Conservation (phyloP, 2,113 vertebrate species). For the Oncorhynchus keta region DNA sequence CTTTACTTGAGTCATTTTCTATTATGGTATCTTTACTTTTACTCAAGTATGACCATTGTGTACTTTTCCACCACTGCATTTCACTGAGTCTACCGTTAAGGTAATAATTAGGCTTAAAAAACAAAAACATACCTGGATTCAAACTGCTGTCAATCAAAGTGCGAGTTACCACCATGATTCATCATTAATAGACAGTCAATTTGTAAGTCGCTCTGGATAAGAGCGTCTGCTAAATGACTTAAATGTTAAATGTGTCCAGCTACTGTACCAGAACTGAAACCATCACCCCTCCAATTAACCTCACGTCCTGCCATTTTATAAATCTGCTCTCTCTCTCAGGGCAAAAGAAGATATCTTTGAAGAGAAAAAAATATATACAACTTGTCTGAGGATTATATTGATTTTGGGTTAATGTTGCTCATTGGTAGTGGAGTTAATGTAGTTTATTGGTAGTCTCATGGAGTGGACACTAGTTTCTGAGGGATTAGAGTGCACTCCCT, state of each 20-base stretch:
- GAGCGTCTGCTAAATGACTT: no score
- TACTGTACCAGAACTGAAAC: neutral
- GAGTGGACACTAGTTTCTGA: slow-evolving; percentile 23
- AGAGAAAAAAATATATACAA: slow-evolving; percentile 45
- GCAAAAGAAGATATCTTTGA: slow-evolving; percentile 24
- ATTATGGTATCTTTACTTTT: no score
- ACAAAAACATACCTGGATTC: neutral
- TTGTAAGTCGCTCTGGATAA: no score
- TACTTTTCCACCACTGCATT: no score
- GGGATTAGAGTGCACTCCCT: slow-evolving; percentile 23
- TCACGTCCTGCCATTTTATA: slow-evolving; percentile 45
- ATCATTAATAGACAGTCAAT: slow-evolving; percentile 17
- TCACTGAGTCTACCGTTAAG: no score
- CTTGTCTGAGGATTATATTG: slow-evolving; percentile 44
- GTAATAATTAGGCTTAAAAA: neutral
- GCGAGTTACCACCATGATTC: slow-evolving; percentile 19
- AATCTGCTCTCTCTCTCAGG: slow-evolving; percentile 40
- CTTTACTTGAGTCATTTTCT: no score
- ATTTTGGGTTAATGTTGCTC: slow-evolving; percentile 37
- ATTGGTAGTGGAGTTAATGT: neutral
- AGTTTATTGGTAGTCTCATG: slow-evolving; percentile 49
- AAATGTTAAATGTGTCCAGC: no score
- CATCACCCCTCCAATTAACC: slow-evolving; percentile 46
- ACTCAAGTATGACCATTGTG: no score
- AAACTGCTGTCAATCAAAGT: neutral